These are phyloP conservation scores for Otus scops DNA, from an alignment of 2,797 vertebrate genomes.

Conservation along the genomic window DNA sequence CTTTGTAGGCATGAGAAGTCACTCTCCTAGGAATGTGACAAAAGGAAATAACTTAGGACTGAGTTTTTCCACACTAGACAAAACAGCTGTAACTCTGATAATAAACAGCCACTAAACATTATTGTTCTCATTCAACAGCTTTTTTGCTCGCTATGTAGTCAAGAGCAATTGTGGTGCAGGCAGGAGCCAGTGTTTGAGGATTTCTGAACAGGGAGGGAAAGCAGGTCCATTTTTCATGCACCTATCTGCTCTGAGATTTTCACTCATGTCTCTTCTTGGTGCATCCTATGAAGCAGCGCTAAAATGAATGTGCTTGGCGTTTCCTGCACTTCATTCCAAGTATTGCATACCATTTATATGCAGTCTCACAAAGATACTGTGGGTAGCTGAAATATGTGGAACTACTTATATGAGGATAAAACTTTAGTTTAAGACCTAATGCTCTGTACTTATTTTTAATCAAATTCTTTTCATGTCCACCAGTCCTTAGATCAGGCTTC, in stretches of 20 bases:
- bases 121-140: background rate
- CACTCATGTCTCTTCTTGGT: background rate
- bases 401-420: background rate
- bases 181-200: background rate
- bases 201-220: background rate
- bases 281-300: background rate
- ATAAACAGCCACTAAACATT: background rate
- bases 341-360: background rate
- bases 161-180: background rate
- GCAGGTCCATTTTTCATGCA: background rate
- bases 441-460: background rate
- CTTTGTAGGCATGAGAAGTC: background rate
- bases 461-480: background rate
- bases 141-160: background rate
- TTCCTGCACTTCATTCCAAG: background rate
- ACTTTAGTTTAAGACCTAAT: background rate
- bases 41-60: background rate
- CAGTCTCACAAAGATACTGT: background rate
- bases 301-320: background rate
- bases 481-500: background rate
- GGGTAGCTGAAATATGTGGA: conserved; percentile 4
- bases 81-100: background rate
- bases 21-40: background rate
- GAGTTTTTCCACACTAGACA: background rate
- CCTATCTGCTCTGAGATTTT: background rate